These are phyloP conservation scores for Antennarius striatus DNA, from an alignment of 2,113 vertebrate species.

Conservation along the genomic window DNA sequence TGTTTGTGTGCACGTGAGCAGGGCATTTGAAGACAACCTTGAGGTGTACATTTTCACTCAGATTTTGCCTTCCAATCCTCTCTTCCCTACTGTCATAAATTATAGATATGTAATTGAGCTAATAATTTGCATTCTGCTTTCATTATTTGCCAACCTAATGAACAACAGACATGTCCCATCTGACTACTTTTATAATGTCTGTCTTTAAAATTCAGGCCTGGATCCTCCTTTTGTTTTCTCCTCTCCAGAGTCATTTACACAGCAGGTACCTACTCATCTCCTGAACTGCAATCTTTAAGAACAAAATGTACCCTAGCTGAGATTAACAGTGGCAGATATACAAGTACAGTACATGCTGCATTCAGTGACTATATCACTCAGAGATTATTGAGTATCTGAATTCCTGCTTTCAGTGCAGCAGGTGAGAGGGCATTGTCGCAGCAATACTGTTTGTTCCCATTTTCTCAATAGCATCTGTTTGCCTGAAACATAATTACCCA, in stretches of 20 bases:
- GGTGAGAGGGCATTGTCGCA: constrained; percentile 29
- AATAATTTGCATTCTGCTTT: constrained; percentile 63
- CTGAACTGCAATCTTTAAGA: constrained; percentile 11
- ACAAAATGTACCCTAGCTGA: constrained; percentile 27
- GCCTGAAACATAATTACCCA: constrained; percentile 17
- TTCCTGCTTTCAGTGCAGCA: constrained; percentile 14
- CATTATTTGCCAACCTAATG: constrained; percentile 51
- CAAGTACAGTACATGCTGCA: constrained; percentile 37
- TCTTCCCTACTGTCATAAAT: constrained; percentile 65
- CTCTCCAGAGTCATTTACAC: constrained; percentile 5
- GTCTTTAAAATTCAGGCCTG: constrained; percentile 22
- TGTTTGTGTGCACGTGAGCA: constrained; percentile 10
- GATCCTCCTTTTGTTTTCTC: constrained; percentile 7
- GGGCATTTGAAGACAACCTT: constrained; percentile 55
- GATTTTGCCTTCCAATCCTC: constrained; percentile 49
- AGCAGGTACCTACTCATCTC: constrained; percentile 7
- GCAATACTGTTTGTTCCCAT: constrained; percentile 20
- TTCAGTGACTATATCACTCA: constrained; percentile 26
- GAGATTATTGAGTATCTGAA: constrained; percentile 21
- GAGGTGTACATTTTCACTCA: constrained; percentile 61
- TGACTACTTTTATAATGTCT: constrained; percentile 34
- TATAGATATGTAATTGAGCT: constrained; percentile 65
- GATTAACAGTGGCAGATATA: constrained; percentile 38
- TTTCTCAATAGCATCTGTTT: constrained; percentile 14
- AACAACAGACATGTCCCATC: constrained; percentile 48